Conservation (phyloP, 2,888 invertebrate genomes). For the Pachliopta kotzebuea region DNA sequence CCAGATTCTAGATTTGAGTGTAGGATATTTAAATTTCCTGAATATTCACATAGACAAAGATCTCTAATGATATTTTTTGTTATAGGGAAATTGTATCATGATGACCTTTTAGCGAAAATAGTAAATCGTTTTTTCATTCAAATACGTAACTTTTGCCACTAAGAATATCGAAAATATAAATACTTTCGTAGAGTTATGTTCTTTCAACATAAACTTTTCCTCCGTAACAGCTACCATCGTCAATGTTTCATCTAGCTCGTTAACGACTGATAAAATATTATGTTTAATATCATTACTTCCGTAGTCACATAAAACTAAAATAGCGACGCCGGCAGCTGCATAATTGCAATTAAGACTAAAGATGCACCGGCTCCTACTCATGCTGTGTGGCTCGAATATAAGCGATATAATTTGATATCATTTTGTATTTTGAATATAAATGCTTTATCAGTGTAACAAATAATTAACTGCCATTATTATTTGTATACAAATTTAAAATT, state of each 20-base stretch:
- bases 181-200: neutral
- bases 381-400: neutral
- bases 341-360: conserved; percentile 11
- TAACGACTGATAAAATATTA: conserved; percentile 23
- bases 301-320: conserved; percentile 14
- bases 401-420: too few relatives aligned
- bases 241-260: conserved; percentile 22
- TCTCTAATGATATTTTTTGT: too few relatives aligned
- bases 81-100: too few relatives aligned
- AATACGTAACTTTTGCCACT: neutral
- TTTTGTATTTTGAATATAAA: too few relatives aligned
- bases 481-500: too few relatives aligned
- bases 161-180: neutral
- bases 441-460: too few relatives aligned
- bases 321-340: conserved; percentile 9
- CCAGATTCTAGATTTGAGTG: too few relatives aligned
- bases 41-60: too few relatives aligned
- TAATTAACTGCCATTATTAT: too few relatives aligned
- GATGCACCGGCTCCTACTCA: conserved; percentile 3
- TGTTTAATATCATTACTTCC: conserved; percentile 23
- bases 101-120: neutral
- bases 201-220: conserved; percentile 14
- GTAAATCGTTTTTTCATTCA: neutral
- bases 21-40: too few relatives aligned
- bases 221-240: conserved; percentile 11